Evolutionary conservation across 1,140 invertebrate genomes (phyloP).

Genomic region (Copidosoma floridanum): DNA sequence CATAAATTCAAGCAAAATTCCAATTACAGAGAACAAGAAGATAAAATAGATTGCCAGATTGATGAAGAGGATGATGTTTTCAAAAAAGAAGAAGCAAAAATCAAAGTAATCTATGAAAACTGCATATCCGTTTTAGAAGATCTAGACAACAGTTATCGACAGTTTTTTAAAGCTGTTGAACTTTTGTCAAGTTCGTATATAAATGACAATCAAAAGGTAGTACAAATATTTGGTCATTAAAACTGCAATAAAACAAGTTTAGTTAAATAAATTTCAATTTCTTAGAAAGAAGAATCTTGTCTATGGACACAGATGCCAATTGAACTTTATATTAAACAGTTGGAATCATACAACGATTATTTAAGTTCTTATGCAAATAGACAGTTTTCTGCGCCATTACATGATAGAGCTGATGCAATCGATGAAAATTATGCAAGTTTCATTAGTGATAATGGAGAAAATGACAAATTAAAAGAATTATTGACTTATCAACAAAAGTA

Average conservation of each 20-base stretch:
- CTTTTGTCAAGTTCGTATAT: constrained; percentile 40
- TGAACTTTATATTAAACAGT: constrained; percentile 45
- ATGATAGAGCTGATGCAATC: background rate
- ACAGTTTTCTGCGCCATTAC: constrained; percentile 33
- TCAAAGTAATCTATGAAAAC: constrained; percentile 38
- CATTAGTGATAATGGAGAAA: constrained; percentile 34
- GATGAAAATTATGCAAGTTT: constrained; percentile 33
- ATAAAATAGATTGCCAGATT: constrained; percentile 42
- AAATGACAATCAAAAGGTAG: constrained; percentile 42
- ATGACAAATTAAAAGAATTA: constrained; percentile 40
- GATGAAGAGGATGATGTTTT: constrained; percentile 38
- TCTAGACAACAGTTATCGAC: constrained; percentile 37
- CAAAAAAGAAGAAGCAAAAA: constrained; percentile 39
- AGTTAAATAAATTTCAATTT: too few relatives aligned
- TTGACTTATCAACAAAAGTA: constrained; percentile 41
- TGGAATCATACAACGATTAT: constrained; percentile 46
- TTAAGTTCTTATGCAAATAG: constrained; percentile 42
- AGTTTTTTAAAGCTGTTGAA: constrained; percentile 40
- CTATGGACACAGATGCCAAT: constrained; percentile 49
- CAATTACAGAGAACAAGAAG: constrained; percentile 41
- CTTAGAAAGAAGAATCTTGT: constrained; percentile 39
- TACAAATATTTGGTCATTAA: constrained; percentile 12
- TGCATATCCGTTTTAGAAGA: constrained; percentile 37
- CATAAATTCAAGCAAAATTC: too few relatives aligned
- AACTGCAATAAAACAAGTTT: background rate